Percentiles rank a stretch among this genome's conserved stretches.
Evolutionary conservation across 2,888 invertebrate genomes (phyloP).

Genomic region (Caenorhabditis sp.): DNA sequence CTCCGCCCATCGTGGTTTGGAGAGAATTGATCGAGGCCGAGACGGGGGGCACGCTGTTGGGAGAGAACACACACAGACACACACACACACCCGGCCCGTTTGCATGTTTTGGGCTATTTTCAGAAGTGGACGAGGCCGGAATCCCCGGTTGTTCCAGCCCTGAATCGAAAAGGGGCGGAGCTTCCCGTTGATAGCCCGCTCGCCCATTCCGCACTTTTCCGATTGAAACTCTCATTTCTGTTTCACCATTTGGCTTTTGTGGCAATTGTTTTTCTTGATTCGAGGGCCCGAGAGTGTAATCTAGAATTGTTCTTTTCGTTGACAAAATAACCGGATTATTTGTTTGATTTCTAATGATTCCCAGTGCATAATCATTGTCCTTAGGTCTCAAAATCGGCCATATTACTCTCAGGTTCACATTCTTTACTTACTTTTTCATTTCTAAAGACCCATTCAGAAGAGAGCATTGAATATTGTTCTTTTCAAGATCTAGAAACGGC

Average conservation of each 20-base stretch:
- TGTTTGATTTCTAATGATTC: not conserved
- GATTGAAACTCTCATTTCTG: not conserved
- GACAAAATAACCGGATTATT: not conserved
- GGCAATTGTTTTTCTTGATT: not conserved
- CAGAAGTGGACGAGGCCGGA: conserved; percentile 20
- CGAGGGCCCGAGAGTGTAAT: not conserved
- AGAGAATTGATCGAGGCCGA: conserved; percentile 57
- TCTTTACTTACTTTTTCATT: no score
- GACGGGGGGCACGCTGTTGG: conserved; percentile 55
- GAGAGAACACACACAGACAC: conserved; percentile 50
- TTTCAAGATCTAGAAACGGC: no score
- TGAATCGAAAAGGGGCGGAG: conserved; percentile 14
- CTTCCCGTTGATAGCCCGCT: not conserved
- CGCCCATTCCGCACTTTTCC: not conserved
- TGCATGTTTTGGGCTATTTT: conserved; percentile 53
- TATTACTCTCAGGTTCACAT: no score
- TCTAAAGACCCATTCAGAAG: no score
- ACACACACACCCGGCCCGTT: conserved; percentile 48
- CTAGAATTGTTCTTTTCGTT: not conserved
- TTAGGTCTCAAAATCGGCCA: no score
- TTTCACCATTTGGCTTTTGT: not conserved
- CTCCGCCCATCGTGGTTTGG: conserved; percentile 50
- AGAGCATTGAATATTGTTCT: no score
- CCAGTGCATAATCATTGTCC: no score
- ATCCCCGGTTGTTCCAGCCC: not conserved